Percentiles rank a stretch among this genome's conserved stretches.
Conservation (phyloP, 92 coral and sea anemone genomes). For the Hydrozoanthus gracilis region DNA sequence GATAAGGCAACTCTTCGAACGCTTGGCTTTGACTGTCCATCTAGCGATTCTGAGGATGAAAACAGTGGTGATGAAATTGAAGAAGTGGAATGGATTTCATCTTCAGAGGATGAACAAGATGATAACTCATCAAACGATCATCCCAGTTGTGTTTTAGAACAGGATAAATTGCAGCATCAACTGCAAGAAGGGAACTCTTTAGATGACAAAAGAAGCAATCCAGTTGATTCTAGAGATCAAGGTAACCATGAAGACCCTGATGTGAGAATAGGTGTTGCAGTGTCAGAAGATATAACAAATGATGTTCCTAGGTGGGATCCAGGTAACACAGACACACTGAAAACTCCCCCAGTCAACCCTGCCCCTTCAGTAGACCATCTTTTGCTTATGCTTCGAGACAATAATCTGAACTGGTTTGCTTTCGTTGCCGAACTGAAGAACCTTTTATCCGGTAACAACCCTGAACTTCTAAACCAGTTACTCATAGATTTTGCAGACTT, state of each 20-base stretch:
- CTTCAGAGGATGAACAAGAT: slow-evolving; percentile 47
- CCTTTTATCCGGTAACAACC: too few species aligned
- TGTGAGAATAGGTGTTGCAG: neutral
- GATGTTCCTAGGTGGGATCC: slow-evolving; percentile 26
- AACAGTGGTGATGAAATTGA: slow-evolving; percentile 44
- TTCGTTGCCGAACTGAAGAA: neutral
- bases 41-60: slow-evolving; percentile 60
- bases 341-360: slow-evolving; percentile 31
- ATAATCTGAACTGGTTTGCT: slow-evolving; percentile 20
- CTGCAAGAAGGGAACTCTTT: too few species aligned
- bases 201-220: too few species aligned
- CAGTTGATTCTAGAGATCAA: too few species aligned
- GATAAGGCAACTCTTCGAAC: slow-evolving; percentile 42
- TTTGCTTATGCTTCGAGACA: neutral
- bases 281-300: neutral
- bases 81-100: slow-evolving; percentile 52
- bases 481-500: neutral
- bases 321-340: slow-evolving; percentile 36
- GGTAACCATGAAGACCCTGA: too few species aligned
- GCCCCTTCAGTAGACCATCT: neutral
- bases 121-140: too few species aligned
- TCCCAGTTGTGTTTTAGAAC: too few species aligned
- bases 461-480: too few species aligned
- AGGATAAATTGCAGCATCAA: too few species aligned
- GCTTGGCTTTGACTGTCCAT: slow-evolving; percentile 50